Evolutionary conservation across 2,113 vertebrate species (phyloP).

Genomic region (western clawed frog (Xenopus tropicalis)): DNA sequence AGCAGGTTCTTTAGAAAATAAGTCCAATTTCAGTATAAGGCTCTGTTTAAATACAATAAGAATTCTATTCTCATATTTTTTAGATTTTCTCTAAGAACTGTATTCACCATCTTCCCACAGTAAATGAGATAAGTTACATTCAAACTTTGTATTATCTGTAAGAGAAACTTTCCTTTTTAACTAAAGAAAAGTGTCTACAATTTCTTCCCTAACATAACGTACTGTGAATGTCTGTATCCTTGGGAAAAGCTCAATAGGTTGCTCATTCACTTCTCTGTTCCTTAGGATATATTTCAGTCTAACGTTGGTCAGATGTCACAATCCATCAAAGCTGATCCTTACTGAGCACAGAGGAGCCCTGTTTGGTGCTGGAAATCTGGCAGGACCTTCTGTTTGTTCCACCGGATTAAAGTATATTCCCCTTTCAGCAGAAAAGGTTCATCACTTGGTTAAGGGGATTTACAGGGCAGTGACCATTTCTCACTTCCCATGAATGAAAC

Average conservation of each 20-base stretch:
- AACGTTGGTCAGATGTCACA: slow-evolving; percentile 5
- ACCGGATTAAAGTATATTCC: background rate
- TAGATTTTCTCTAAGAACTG: too few relatives aligned
- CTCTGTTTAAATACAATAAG: too few relatives aligned
- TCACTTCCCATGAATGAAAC: background rate
- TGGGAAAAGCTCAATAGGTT: slow-evolving; percentile 7
- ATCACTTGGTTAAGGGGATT: background rate
- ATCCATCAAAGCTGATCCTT: slow-evolving; percentile 3
- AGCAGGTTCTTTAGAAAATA: too few relatives aligned
- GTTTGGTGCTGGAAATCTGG: slow-evolving; percentile 17
- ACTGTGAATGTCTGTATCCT: slow-evolving; percentile 1
- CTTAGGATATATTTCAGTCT: slow-evolving; percentile 17
- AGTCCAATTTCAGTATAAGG: too few relatives aligned
- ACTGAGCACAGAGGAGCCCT: slow-evolving; percentile 11
- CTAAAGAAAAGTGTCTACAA: too few relatives aligned
- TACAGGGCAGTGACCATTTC: background rate
- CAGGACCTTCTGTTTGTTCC: slow-evolving; percentile 5
- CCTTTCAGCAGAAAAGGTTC: background rate
- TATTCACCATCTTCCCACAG: too few relatives aligned
- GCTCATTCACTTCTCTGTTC: background rate
- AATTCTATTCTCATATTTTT: too few relatives aligned
- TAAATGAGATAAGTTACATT: too few relatives aligned
- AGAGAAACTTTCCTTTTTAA: too few relatives aligned
- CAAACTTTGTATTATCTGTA: too few relatives aligned
- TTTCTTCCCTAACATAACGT: too few relatives aligned